phyloP scores from a whole-genome alignment of 2,888 invertebrate genomes.

The Calameuta pallipes region DNA sequence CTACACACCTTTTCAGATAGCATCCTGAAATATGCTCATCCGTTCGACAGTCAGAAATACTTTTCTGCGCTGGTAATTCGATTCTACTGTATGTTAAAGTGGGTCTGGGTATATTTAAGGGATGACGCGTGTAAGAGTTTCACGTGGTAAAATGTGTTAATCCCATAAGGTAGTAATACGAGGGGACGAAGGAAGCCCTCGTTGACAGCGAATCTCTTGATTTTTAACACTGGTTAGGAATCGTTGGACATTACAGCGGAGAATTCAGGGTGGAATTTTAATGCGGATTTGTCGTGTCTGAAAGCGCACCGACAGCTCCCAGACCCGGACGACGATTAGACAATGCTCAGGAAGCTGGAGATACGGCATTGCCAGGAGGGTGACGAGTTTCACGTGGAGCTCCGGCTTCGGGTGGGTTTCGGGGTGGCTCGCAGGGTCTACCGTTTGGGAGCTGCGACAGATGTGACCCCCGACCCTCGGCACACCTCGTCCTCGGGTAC shows the following conservation, averaged over 20 bases:
- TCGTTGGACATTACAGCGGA: constrained; percentile 12
- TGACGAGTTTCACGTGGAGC: constrained; percentile 17
- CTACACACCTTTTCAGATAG: too few relatives aligned
- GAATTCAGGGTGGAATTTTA: constrained; percentile 47
- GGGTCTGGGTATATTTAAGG: too few relatives aligned
- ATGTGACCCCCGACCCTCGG: constrained; percentile 18
- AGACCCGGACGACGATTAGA: constrained; percentile 54
- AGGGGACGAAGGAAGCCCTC: too few relatives aligned
- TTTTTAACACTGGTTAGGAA: background rate
- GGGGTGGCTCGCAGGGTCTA: constrained; percentile 20
- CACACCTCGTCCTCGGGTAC: constrained; percentile 46
- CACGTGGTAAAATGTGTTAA: too few relatives aligned
- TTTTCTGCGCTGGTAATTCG: too few relatives aligned
- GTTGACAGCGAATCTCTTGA: too few relatives aligned
- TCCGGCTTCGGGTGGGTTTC: constrained; percentile 30
- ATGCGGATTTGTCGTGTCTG: constrained; percentile 54
- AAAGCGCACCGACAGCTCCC: constrained; percentile 37
- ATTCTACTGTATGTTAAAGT: too few relatives aligned
- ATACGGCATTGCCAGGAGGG: constrained; percentile 27
- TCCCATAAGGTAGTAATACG: too few relatives aligned
- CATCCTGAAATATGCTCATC: constrained; percentile 56
- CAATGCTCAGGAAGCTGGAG: constrained; percentile 55
- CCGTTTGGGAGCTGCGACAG: constrained; percentile 53
- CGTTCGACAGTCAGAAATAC: constrained; percentile 19
- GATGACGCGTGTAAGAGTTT: too few relatives aligned